Evolutionary conservation across 2,888 invertebrate species (phyloP), one percentile per base, ranked within the genome.

Genomic region (Lordiphosa andalusiaca): DNA sequence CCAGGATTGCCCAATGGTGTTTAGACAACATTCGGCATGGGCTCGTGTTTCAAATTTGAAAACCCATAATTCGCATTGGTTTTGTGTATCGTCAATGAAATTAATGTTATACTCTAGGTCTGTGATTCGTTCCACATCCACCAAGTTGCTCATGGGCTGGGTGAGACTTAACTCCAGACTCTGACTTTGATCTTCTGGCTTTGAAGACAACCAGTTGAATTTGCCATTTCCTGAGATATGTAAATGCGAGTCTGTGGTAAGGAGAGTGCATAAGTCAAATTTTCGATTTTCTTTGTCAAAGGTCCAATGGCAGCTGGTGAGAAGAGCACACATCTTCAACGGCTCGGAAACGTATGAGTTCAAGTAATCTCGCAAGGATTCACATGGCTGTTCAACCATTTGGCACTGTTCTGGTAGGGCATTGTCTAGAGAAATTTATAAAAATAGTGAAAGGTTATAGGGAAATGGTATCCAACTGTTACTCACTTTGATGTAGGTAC

Each of bases 91-190:
- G 59, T 92, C 91, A 38, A 91, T 76, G 63, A 91, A 92, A 69
- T 90, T 90, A 9, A 92, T 85, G 35, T 80, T 86, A 44, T 91
- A 85, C 6, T 71, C 68, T 67, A 82, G 84, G 7, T 90, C 89
- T 56, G 91, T 90, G 2, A 71, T 36, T 1, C 71, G 76, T 30
- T 88, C 88, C 54, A 92, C 90, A 82, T 91, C 91, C 3, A 92
- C 89, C 42, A 92, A 86, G 85, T 91, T 92, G 59, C 89, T 91
- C 88, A 92, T 90, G 4, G 89, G 86, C 76, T 92, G 92, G 7
- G 89, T 89, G 9, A 87, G 73, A 33, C 86, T 76, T 5, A 90
- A 69, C 19, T 86, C 74, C 0, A 88, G 61, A 6, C 35, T 21
- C 0, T 41, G 23, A 2, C 69, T 68, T 2, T 44, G 33, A 12